Percentiles rank a stretch among this genome's conserved stretches.
phyloP scores from a whole-genome alignment of 2,888 invertebrate species.

The Xestia rhomboidea region DNA sequence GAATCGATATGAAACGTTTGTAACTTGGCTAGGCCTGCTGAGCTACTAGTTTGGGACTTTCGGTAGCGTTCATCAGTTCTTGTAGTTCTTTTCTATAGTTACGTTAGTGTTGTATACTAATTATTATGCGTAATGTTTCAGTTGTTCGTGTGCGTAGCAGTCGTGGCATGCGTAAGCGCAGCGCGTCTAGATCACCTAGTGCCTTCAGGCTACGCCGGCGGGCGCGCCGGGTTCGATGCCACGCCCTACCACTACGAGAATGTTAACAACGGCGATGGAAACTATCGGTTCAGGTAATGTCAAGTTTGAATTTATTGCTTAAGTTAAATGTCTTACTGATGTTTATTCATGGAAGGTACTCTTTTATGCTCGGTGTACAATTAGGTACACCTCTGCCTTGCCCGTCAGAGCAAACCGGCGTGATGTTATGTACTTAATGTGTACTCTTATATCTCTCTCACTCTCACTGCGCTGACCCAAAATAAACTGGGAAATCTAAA shows the following conservation, averaged over 20 bases:
- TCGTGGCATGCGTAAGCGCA: constrained; percentile 74
- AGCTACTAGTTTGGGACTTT: too few relatives aligned
- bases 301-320: constrained; percentile 80
- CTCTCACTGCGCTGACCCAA: not conserved
- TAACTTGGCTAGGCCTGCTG: too few relatives aligned
- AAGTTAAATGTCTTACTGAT: constrained; percentile 68
- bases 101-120: constrained; percentile 7
- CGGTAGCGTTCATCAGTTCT: too few relatives aligned
- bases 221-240: constrained; percentile 75
- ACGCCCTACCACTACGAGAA: constrained; percentile 91
- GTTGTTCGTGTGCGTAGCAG: constrained; percentile 73
- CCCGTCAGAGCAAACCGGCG: not conserved
- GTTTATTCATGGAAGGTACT: not conserved
- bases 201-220: constrained; percentile 77
- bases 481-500: not conserved
- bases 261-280: constrained; percentile 92
- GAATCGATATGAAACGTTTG: too few relatives aligned
- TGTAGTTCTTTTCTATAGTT: not conserved
- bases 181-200: constrained; percentile 83
- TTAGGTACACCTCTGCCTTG: not conserved
- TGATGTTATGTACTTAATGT: not conserved
- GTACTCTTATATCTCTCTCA: not conserved
- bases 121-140: constrained; percentile 66
- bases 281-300: constrained; percentile 92
- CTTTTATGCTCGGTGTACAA: not conserved